These are phyloP conservation scores for Cheilosia variabilis DNA, from an alignment of 2,888 invertebrate species.

Conservation along the genomic window DNA sequence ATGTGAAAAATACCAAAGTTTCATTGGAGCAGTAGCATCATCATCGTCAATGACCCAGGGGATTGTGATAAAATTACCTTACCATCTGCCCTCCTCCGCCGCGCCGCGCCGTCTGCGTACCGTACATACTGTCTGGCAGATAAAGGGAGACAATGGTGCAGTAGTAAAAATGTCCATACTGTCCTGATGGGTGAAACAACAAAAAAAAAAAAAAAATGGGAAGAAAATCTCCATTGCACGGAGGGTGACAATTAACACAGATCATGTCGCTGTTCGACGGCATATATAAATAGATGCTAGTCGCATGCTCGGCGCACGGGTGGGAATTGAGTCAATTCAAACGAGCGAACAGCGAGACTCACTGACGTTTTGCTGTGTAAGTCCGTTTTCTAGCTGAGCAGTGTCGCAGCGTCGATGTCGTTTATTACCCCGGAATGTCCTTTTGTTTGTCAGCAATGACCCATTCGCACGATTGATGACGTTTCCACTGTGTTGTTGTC, in stretches of 20 bases:
- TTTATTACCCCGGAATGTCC: constrained; percentile 73
- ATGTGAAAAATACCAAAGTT: constrained; percentile 51
- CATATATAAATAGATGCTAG: too few species aligned
- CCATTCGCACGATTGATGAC: constrained; percentile 73
- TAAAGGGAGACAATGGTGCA: constrained; percentile 51
- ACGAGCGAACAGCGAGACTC: constrained; percentile 43
- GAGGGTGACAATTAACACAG: constrained; percentile 74
- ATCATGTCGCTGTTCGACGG: constrained; percentile 66
- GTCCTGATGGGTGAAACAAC: constrained; percentile 17
- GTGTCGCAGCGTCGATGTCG: constrained; percentile 45
- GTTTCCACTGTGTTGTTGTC: constrained; percentile 54
- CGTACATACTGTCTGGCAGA: constrained; percentile 33
- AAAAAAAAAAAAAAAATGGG: constrained; percentile 26
- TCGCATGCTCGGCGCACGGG: not conserved
- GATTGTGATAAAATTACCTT: constrained; percentile 75
- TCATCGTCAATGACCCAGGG: constrained; percentile 73
- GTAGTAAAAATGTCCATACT: constrained; percentile 27
- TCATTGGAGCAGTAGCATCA: constrained; percentile 52
- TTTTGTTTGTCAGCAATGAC: constrained; percentile 74
- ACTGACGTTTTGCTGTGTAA: constrained; percentile 63
- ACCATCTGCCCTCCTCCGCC: constrained; percentile 68
- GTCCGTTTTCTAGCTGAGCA: constrained; percentile 24
- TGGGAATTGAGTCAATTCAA: constrained; percentile 42
- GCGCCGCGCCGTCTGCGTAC: not conserved
- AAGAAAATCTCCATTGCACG: constrained; percentile 54